Base-by-base conservation (phyloP, 2,888 invertebrate genomes). In the Amphipyra berbera region DNA sequence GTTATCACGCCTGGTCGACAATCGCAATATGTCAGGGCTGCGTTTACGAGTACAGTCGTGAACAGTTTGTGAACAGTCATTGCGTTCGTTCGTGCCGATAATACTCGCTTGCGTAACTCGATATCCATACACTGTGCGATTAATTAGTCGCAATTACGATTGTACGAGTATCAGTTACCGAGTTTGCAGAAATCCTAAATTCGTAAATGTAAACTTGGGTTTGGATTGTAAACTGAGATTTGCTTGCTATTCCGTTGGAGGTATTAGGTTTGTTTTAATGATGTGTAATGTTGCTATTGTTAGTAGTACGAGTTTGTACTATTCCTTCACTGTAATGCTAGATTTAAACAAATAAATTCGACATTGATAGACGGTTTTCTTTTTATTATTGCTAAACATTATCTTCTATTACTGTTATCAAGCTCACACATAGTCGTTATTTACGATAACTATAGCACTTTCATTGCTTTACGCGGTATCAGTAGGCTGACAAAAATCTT, bases 1-100 rank as follows among this genome's bases (percentile, higher is more conserved):
- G 60, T 65, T 76, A 72, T 65, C 68, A 78, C 65, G 63, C 72
- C 44, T 59, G 71, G 55, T 65, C 61, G 69, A 76, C 76, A 73
- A 78, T 78, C 72, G 68, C 63, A 68, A 78, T 61, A 62, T 79
- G 76, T 77, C 76, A 77, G 73, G 76, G 76, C 60, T 64, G 66
- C 56, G 62, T 45, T 73, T 45, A 47, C 68, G 38, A 59, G 67
- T 72, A 66, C 50, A 49, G 42, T 61, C 49, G 75, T 60, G 78
- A 59, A 72, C 50, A 56, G 59, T 45, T 37, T 13, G 45, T 30
- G 49, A 15, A 57, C 41, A 53, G 41, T 47, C 49, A 37, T 50
- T 61, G 7, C 30, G 30, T 37, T 64, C 62, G 50, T 42, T 48
- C 46, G 55, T 54, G 49, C 38, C 48, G 55, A 58, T 62, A 65